Evolutionary conservation across 2,113 vertebrate genomes (phyloP).

Genomic region (Stictonetta naevosa): DNA sequence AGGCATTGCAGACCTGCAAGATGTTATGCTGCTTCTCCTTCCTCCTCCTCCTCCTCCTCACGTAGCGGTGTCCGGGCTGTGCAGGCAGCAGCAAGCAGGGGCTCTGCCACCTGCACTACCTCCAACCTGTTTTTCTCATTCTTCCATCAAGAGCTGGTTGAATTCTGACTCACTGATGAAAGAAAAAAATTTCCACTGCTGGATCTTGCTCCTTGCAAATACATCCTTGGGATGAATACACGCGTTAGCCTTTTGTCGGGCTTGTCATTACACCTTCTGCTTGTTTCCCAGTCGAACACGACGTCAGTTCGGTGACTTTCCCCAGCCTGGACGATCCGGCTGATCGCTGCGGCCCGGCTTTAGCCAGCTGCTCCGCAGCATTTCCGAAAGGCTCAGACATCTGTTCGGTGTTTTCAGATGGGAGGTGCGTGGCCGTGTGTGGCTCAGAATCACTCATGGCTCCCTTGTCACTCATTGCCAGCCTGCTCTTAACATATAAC

Average conservation of each 20-base stretch:
- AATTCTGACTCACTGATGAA: background rate
- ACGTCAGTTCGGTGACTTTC: background rate
- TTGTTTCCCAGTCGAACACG: background rate
- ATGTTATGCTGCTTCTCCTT: background rate
- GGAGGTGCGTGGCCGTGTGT: accelerated
- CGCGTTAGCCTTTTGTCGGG: background rate
- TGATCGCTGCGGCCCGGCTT: background rate
- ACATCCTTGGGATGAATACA: background rate
- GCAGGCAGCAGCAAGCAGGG: accelerated
- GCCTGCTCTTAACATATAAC: background rate
- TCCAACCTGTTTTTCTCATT: background rate
- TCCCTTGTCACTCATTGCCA: background rate
- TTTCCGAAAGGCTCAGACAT: slow-evolving; percentile 39
- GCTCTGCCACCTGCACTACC: background rate
- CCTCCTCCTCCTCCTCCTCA: background rate
- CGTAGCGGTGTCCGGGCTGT: background rate
- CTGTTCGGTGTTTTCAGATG: slow-evolving; percentile 33
- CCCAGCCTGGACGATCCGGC: background rate
- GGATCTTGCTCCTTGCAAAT: background rate
- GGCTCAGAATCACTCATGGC: background rate
- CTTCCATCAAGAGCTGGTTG: background rate
- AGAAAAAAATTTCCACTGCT: background rate
- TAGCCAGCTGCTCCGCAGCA: slow-evolving; percentile 44
- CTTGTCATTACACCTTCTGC: background rate
- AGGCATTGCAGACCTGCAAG: no score